Percentiles rank a stretch among this genome's conserved stretches.
Conservation (phyloP, 2,888 invertebrate species). For the Lagria hirta region DNA sequence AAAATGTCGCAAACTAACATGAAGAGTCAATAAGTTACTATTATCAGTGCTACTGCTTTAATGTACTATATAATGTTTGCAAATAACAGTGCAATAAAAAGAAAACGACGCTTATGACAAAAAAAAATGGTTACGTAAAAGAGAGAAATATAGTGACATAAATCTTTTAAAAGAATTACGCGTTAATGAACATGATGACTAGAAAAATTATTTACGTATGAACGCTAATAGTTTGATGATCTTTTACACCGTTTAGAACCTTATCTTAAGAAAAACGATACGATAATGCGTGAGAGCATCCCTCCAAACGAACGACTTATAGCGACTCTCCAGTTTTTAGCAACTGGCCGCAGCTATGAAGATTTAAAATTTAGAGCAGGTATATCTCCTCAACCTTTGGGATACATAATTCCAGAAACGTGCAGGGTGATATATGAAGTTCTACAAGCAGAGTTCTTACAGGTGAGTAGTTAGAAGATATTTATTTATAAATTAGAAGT, state of each 20-base stretch:
- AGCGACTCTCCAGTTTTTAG: not conserved
- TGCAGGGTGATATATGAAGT: not conserved
- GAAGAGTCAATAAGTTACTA: constrained; percentile 2
- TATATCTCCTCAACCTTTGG: not conserved
- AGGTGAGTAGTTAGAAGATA: no score
- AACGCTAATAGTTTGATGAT: no score
- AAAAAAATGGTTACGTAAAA: constrained; percentile 4
- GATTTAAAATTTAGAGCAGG: not conserved
- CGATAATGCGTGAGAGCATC: not conserved
- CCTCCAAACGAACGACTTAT: not conserved
- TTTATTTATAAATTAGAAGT: no score
- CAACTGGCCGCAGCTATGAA: not conserved
- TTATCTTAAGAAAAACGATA: no score
- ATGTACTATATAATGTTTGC: constrained; percentile 5
- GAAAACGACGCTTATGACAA: constrained; percentile 4
- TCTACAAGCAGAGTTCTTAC: no score
- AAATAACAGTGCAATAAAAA: constrained; percentile 5
- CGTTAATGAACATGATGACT: no score
- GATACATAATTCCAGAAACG: not conserved
- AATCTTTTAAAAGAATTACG: no score
- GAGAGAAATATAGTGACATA: constrained; percentile 3
- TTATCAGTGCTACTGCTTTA: constrained; percentile 4
- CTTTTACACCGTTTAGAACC: no score
- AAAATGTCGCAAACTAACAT: constrained; percentile 5
- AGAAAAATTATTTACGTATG: no score